Base-by-base conservation (phyloP, 2,113 vertebrate genomes). In the Xerus inauris region DNA sequence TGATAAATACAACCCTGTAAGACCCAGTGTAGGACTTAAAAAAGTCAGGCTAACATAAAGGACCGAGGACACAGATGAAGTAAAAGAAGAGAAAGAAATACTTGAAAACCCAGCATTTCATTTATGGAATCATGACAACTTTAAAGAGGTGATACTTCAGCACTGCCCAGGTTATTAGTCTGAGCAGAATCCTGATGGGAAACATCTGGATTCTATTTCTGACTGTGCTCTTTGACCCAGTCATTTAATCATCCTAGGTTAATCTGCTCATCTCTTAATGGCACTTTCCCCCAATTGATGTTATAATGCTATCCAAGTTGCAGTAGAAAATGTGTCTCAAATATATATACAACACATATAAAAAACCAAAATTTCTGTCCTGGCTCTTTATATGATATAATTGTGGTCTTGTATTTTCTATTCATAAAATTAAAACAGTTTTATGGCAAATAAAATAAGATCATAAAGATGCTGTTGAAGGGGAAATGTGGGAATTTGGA, bases 361-460 rank as follows among this genome's bases (percentile, higher is more conserved):
- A 91, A 67, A 77, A 77, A 11, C 32, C 6, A 26, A 7, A 67
- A 45, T 71, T 89, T 91, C 87, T 86, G 28, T n/a, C 16, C 65
- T 57, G 54, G 0, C 11, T 82, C 67, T 91, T 95, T 89, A 71
- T 76, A 57, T 82, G 45, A 57, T 93, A 49, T 42, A 88, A 54
- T 87, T 76, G 30, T 91, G 51, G 16, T 54, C 71, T 93, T 87
- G 24, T 89, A 75, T 93, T 96, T 90, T 87, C 77, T 94, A 47
- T 32, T 93, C 79, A 75, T 95, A 95, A 96, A 96, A 97, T 91
- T 94, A 93, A 97, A 96, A 93, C 73, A 97, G 91, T 93, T 97
- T 97, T 94, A 92, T 95, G 83, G 80, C 69, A 97, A 96, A 95
- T 96, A 20, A 40, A 95, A 93, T 40, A 91, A 97, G 94, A 90